These are phyloP conservation scores for Procambarus virginalis DNA, from an alignment of 1,140 invertebrate species.

Conservation along the genomic window DNA sequence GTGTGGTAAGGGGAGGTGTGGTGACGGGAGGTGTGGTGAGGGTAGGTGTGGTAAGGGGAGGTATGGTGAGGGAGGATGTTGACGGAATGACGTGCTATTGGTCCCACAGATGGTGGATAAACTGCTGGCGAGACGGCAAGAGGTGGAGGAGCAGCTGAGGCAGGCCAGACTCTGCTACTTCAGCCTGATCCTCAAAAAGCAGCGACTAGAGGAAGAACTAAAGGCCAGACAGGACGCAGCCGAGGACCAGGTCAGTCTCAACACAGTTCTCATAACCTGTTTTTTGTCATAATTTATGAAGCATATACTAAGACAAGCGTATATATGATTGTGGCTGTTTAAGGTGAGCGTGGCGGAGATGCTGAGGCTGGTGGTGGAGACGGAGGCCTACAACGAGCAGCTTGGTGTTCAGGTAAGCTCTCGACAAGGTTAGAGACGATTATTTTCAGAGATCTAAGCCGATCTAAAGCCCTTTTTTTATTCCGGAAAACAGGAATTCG, in stretches of 20 bases:
- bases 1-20: too few relatives aligned
- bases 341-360: constrained; percentile 48
- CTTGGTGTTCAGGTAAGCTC: constrained; percentile 20
- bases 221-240: background rate
- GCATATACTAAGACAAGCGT: too few relatives aligned
- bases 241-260: constrained; percentile 32
- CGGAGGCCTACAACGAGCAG: constrained; percentile 48
- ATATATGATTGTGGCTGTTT: background rate
- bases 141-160: constrained; percentile 23
- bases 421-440: too few relatives aligned
- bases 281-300: too few relatives aligned
- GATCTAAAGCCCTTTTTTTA: too few relatives aligned
- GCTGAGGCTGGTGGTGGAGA: constrained; percentile 50
- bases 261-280: too few relatives aligned
- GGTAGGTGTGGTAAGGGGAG: background rate
- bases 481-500: too few relatives aligned
- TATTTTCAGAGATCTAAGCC: too few relatives aligned
- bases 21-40: background rate
- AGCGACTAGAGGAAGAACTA: constrained; percentile 35
- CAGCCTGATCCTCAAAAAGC: constrained; percentile 24
- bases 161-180: constrained; percentile 45
- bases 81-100: too few relatives aligned
- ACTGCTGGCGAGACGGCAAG: constrained; percentile 11
- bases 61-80: background rate
- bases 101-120: constrained; percentile 14